A percentile compares a stretch with the other conserved stretches of the same genome.
Evolutionary conservation across 2,113 vertebrate species (phyloP).

Genomic region (Phocoena sinus): DNA sequence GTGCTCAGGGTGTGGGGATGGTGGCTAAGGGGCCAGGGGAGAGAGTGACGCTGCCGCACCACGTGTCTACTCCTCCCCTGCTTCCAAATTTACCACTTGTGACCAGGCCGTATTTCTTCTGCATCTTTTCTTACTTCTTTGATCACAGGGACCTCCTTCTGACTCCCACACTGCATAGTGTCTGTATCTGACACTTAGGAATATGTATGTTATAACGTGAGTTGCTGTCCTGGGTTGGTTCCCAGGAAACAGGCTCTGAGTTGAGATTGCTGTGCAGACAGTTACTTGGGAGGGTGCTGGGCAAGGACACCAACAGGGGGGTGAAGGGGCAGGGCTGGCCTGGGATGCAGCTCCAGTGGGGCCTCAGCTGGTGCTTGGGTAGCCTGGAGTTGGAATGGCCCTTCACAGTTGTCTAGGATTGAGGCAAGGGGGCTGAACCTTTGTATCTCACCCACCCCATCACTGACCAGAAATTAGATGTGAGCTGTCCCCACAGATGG

Average conservation of each 20-base stretch:
- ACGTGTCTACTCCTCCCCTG: background rate
- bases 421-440: background rate
- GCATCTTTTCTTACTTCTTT: background rate
- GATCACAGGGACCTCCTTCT: background rate
- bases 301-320: background rate
- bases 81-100: background rate
- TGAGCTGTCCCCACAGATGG: background rate
- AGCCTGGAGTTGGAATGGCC: background rate
- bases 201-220: background rate
- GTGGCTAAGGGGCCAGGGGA: background rate
- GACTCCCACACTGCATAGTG: background rate
- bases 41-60: background rate
- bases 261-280: background rate
- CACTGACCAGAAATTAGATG: background rate
- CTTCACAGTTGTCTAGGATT: background rate
- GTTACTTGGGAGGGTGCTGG: background rate
- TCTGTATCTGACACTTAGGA: background rate
- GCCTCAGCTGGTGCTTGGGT: background rate
- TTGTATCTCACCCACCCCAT: background rate
- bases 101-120: background rate
- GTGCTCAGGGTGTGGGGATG: rapidly evolving
- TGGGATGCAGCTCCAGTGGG: too few relatives aligned
- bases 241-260: background rate
- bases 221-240: background rate
- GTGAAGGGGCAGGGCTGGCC: background rate